Evolutionary conservation across 2,113 vertebrate genomes (phyloP).

Genomic region (Halichoerus grypus): DNA sequence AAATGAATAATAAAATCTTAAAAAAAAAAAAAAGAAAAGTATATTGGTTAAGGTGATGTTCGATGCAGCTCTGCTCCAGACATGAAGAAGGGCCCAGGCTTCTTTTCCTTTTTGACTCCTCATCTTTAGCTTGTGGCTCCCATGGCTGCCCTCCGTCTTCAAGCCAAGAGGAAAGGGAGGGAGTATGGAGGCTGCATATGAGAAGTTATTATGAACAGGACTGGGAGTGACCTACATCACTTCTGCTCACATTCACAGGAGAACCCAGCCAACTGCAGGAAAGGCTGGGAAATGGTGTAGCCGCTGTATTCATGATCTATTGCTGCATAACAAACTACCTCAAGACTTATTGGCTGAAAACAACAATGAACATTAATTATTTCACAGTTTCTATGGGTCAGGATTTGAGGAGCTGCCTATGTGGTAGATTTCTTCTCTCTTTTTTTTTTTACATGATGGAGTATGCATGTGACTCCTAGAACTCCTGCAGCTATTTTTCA

Average conservation of each 20-base stretch:
- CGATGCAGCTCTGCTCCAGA: not conserved
- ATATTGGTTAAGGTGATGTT: not conserved
- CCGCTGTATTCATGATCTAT: not conserved
- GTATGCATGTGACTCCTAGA: not conserved
- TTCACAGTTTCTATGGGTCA: not conserved
- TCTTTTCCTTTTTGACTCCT: not conserved
- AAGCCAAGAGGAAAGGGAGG: not conserved
- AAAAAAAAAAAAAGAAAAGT: not conserved
- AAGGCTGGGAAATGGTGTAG: not conserved
- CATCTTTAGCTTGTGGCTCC: not conserved
- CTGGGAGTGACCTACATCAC: not conserved
- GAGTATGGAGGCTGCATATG: accelerated
- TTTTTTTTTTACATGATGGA: not conserved
- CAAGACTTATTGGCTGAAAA: not conserved
- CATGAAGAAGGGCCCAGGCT: not conserved
- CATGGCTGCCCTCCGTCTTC: not conserved
- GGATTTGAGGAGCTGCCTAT: not conserved
- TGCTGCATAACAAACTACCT: not conserved
- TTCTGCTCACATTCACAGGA: not conserved
- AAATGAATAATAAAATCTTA: too few relatives aligned
- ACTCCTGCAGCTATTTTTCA: conserved; percentile 20
- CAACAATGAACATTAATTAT: not conserved
- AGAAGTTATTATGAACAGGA: not conserved
- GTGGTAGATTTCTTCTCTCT: not conserved
- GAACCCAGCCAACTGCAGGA: not conserved